Conservation (phyloP, 2,113 vertebrate species). For the Acrocephalus arundinaceus region DNA sequence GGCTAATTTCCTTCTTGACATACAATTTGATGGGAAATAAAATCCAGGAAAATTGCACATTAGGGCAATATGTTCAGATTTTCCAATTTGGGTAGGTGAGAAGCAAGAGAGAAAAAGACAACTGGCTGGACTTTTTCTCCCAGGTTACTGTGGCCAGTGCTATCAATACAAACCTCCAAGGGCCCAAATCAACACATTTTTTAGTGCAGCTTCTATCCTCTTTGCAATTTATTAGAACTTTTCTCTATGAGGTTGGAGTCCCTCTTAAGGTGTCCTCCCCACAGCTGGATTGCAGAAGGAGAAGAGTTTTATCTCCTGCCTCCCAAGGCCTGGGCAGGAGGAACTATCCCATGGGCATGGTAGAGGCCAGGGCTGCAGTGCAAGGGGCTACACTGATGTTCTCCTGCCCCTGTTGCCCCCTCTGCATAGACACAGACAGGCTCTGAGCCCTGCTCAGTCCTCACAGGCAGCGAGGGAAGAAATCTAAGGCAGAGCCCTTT, state of each 20-base stretch:
- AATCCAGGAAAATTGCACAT: slow-evolving; percentile 18
- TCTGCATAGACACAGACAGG: neutral
- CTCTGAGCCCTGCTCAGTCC: neutral
- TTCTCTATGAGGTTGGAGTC: neutral
- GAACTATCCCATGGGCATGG: neutral
- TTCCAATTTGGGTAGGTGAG: neutral
- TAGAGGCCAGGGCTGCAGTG: rapidly evolving
- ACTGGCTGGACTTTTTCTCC: neutral
- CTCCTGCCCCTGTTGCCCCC: neutral
- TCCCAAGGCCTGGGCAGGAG: neutral
- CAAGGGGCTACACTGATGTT: neutral
- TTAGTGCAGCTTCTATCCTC: neutral
- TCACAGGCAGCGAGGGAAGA: neutral
- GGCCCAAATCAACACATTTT: neutral
- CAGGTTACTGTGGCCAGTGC: neutral
- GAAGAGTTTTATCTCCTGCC: neutral
- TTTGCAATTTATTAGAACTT: neutral
- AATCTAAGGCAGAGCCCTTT: neutral
- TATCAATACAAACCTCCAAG: neutral
- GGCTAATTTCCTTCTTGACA: slow-evolving; percentile 49
- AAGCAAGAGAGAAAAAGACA: neutral
- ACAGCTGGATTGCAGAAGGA: neutral
- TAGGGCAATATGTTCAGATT: neutral
- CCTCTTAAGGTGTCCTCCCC: neutral
- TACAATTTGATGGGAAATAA: slow-evolving; percentile 27